Evolutionary conservation across 2,888 invertebrate genomes (phyloP).

Genomic region (Shargacucullia verbasci): DNA sequence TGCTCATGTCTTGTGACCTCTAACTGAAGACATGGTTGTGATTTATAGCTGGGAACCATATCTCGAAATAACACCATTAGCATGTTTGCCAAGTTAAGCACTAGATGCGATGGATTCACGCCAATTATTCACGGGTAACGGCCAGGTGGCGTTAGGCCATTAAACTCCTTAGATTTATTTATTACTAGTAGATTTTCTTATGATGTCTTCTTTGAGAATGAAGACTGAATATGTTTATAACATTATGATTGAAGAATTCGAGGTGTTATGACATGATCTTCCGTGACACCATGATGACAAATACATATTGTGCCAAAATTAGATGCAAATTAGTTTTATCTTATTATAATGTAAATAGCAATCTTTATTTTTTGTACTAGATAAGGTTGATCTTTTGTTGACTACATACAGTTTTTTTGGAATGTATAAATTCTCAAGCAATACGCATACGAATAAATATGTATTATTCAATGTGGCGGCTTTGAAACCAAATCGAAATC

Average conservation of each 20-base stretch:
- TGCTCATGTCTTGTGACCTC: no score
- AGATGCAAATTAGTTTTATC: slow-evolving; percentile 41
- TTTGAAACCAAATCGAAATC: no score
- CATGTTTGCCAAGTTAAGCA: slow-evolving; percentile 35
- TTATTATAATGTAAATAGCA: slow-evolving; percentile 17
- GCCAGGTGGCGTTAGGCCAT: slow-evolving; percentile 18
- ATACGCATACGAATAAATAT: no score
- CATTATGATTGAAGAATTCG: slow-evolving; percentile 10
- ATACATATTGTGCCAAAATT: slow-evolving; percentile 45
- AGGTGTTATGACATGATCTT: slow-evolving; percentile 17
- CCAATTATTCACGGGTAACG: slow-evolving; percentile 39
- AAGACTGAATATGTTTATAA: slow-evolving; percentile 3
- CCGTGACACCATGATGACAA: slow-evolving; percentile 18
- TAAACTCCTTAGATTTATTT: slow-evolving; percentile 24
- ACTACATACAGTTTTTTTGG: no score
- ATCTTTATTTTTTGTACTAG: no score
- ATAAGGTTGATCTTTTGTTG: no score
- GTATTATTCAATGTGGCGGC: no score
- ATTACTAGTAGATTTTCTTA: neutral
- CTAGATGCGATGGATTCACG: slow-evolving; percentile 30
- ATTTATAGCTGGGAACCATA: neutral
- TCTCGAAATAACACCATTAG: slow-evolving; percentile 3
- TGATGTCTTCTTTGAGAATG: slow-evolving; percentile 16
- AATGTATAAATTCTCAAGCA: no score
- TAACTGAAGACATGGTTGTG: neutral